phyloP scores from a whole-genome alignment of 2,113 vertebrate genomes.

The Phasianus colchicus region DNA sequence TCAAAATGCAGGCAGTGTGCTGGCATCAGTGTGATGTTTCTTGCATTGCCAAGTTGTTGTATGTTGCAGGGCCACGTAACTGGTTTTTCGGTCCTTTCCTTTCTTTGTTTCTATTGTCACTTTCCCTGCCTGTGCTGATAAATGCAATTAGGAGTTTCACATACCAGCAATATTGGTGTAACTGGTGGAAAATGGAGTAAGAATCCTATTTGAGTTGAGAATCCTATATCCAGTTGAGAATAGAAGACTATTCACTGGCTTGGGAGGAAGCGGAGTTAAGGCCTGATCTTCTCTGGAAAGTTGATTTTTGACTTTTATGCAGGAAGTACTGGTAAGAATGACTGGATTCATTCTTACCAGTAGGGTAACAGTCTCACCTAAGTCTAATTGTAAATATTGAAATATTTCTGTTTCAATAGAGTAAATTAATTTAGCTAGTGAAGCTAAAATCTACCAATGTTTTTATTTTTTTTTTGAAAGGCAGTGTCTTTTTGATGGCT shows the following conservation, averaged over 20 bases:
- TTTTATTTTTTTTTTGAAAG: background rate
- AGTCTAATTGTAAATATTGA: constrained; percentile 1
- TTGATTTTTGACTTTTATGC: background rate
- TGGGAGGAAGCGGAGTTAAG: background rate
- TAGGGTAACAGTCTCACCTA: background rate
- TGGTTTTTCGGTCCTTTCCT: background rate
- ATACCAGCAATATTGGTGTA: fast-evolving
- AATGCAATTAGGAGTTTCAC: background rate
- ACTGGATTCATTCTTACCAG: too few relatives aligned
- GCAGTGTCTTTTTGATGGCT: background rate
- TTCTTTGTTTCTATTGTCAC: too few relatives aligned
- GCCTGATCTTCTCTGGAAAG: fast-evolving
- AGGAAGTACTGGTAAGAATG: background rate
- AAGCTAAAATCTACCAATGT: constrained; percentile 6
- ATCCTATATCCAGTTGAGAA: background rate
- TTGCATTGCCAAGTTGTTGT: background rate
- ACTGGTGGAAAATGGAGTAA: background rate
- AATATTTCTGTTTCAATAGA: constrained; percentile 6
- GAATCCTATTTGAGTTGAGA: background rate
- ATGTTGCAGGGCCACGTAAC: fast-evolving
- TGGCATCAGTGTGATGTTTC: fast-evolving
- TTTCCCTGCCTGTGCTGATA: fast-evolving
- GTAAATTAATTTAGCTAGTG: constrained; percentile 1
- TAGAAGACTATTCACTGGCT: background rate
- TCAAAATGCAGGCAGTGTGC: fast-evolving